phyloP scores from a whole-genome alignment of 2,797 vertebrate genomes.

The Cynodonichthys magdalenae region DNA sequence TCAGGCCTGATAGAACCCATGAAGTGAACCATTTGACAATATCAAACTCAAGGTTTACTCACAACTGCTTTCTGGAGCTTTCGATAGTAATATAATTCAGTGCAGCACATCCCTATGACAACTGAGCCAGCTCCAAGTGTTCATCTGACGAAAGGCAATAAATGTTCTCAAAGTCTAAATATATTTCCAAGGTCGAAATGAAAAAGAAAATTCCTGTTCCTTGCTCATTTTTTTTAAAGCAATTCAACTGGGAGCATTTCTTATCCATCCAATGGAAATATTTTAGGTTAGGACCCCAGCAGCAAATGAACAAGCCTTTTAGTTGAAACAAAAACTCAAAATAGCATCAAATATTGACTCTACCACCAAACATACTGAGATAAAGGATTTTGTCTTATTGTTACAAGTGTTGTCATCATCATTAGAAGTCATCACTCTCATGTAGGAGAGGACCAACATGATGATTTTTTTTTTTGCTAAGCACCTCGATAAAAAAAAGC shows the following conservation, averaged over 20 bases:
- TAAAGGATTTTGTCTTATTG: neutral
- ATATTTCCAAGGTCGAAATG: constrained; percentile 19
- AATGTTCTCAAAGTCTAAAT: constrained; percentile 12
- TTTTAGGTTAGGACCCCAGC: neutral
- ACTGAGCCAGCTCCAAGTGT: neutral
- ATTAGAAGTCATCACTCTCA: too few relatives aligned
- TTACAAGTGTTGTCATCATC: too few relatives aligned
- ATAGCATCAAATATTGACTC: neutral
- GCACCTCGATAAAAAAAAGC: too few relatives aligned
- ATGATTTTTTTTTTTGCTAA: too few relatives aligned
- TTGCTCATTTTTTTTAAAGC: constrained; percentile 11
- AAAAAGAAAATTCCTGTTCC: neutral
- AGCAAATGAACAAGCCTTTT: neutral
- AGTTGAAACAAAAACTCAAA: neutral
- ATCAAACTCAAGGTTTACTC: constrained; percentile 4
- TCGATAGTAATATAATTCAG: neutral
- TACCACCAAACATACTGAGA: neutral
- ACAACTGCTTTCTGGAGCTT: neutral
- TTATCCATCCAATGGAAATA: neutral
- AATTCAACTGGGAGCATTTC: constrained; percentile 4
- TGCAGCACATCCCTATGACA: neutral
- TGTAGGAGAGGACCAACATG: too few relatives aligned
- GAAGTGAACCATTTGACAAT: constrained; percentile 1
- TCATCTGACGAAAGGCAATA: neutral
- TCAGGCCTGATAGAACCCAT: constrained; percentile 1